Base-by-base conservation (phyloP, 2,797 vertebrate genomes). In the Loriculus beryllinus region DNA sequence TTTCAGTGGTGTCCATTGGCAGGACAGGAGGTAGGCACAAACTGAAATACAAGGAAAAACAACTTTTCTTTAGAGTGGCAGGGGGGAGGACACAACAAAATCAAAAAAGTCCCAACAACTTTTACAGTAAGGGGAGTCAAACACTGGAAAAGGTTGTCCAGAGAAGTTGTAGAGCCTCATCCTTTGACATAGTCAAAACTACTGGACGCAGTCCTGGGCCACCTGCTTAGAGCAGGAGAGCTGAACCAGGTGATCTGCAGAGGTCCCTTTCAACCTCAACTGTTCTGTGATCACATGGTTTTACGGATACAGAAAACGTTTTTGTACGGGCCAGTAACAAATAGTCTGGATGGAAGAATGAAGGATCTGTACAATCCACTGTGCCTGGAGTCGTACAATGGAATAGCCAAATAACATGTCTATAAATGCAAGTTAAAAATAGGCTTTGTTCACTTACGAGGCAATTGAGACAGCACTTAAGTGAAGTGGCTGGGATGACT, bases 401-500 rank as follows among this genome's bases (percentile, higher is more conserved):
- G 54, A 82, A 47, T 49, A 86, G 35, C 20, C n/a, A 72, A 93
- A 65, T 68, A 72, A 54, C 13, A 23, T 31, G 4, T 83, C 57
- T 64, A 3, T 71, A 57, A 93, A 75, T 31, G 29, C 33, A 72
- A 69, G 49, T 62, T 80, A 51, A 91, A 88, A 92, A 91, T 82
- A 63, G 47, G 9, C 49, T 86, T 7, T 57, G 9, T 45, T 84
- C 67, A 8, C 26, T 76, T 82, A 76, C 20, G 52, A 86, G 76
- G 51, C 60, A 92, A 37, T 67, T 92, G 82, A 93, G 87, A 89
- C 71, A 91, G 49, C 68, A 59, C 49, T 93, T 90, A 37, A 88
- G 20, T 87, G 74, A 92, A 91, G 84, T 70, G 63, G 4, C 42
- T 87, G 51, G 39, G 35, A 51, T 81, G 74, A 90, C 69, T 89